Conservation (phyloP, 1,140 invertebrate species). For the Glomeris maerens region DNA sequence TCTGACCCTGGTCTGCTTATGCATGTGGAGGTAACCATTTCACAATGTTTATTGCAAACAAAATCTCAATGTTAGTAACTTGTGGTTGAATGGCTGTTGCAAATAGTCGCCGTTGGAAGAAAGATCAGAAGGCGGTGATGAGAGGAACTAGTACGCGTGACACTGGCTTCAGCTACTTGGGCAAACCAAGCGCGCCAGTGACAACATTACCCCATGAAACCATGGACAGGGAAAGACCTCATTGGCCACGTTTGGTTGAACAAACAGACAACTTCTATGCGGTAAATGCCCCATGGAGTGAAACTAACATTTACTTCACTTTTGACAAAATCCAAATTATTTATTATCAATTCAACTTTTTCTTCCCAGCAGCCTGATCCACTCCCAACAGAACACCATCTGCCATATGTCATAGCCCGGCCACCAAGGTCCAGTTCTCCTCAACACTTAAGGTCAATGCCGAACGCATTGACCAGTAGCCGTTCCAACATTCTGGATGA, state of each 20-base stretch:
- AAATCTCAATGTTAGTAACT: conserved; percentile 8
- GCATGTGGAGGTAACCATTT: conserved; percentile 68
- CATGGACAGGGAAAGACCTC: too few relatives aligned
- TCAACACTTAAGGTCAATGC: not conserved
- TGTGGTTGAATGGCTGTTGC: not conserved
- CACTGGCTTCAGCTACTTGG: not conserved
- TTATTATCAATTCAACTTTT: not conserved
- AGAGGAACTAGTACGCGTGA: too few relatives aligned
- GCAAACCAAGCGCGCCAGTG: too few relatives aligned
- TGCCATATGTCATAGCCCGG: not conserved
- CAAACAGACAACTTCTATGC: too few relatives aligned
- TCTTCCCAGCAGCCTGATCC: not conserved
- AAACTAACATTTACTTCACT: too few relatives aligned
- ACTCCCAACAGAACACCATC: not conserved
- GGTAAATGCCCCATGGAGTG: too few relatives aligned
- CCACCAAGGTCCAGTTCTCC: not conserved
- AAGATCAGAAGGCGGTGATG: conserved; percentile 53
- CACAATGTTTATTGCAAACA: conserved; percentile 10
- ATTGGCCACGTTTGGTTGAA: too few relatives aligned
- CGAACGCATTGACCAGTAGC: not conserved
- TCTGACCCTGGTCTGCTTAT: conserved; percentile 65
- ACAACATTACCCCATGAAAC: too few relatives aligned
- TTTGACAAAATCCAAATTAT: too few relatives aligned
- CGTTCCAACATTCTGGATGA: conserved; percentile 3
- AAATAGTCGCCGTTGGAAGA: conserved; percentile 64